Evolutionary conservation across 2,113 vertebrate species (phyloP), one percentile per base, ranked within the genome.

Genomic region (Argyrosomus japonicus): DNA sequence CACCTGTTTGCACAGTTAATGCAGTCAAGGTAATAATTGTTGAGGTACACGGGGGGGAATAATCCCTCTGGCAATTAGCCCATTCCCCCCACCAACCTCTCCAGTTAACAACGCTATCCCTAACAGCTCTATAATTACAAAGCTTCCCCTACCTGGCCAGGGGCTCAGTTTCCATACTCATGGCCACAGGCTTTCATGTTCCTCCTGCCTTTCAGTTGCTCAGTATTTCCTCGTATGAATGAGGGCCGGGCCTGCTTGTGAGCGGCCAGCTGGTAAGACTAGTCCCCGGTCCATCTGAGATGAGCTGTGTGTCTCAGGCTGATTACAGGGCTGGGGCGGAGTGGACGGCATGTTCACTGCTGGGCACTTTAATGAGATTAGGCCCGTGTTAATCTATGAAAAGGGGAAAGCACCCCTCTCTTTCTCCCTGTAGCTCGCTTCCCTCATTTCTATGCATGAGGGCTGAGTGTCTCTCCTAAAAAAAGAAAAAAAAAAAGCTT

Each of bases 1-100:
- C 97, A 99, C 97, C 97, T 99, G 97, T 99, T 98, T 97, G 88
- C 95, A 95, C 96, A 95, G 96, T 96, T 97, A 97, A 95, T 97
- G 96, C 95, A 95, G 96, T 96, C 95, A 93, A 95, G 96, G 96
- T 96, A 96, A 97, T 97, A 97, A 97, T 96, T 97, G 93, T 83
- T 69, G 75, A 56, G 79, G n/a, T n/a, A 18, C 21, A 2, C 9
- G 50, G 50, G 64, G 48, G 61, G 93, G 93, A 92, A 93, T 97
- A 98, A 98, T 98, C 97, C 97, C 91, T 83, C 95, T 97, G 96
- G 96, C 96, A 96, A 96, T 96, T 94, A 95, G 92, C 90, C 94
- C 70, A 56, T 70, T 86, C 67, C 86, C 85, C 81, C 85, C 77
- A 15, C 65, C 87, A 67, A 77, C 87, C 78, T 87, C 96, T 95